phyloP scores from a whole-genome alignment of 2,113 vertebrate species.

The Gadus macrocephalus region DNA sequence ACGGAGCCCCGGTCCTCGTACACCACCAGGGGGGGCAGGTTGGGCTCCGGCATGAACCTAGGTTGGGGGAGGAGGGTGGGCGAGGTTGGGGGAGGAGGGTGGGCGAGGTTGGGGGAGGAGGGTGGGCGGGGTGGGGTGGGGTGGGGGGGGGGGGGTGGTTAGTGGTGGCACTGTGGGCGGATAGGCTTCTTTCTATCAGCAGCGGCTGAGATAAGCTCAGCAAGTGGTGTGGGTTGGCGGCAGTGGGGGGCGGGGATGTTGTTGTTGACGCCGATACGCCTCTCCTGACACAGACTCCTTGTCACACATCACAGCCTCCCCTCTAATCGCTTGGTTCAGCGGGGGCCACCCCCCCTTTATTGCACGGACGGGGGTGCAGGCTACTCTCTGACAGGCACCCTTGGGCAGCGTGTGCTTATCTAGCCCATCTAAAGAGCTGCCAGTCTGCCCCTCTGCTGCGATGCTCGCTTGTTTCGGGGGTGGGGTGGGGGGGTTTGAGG shows the following conservation, averaged over 20 bases:
- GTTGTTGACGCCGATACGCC: constrained; percentile 13
- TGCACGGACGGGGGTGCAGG: neutral
- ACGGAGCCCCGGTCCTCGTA: constrained; percentile 77
- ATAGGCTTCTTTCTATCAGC: constrained; percentile 27
- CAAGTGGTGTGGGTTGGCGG: constrained; percentile 1
- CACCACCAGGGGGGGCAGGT: constrained; percentile 91
- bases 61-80: neutral
- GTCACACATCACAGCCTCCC: constrained; percentile 8
- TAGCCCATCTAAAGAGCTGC: constrained; percentile 18
- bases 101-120: constrained; percentile 65
- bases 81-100: constrained; percentile 59
- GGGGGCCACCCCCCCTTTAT: neutral
- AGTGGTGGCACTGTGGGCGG: too few relatives aligned
- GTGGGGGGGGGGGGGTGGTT: constrained; percentile 60
- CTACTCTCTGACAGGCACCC: neutral
- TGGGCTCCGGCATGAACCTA: constrained; percentile 98
- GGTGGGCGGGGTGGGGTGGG: neutral
- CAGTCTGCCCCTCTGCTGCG: constrained; percentile 5
- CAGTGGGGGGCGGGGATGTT: constrained; percentile 23
- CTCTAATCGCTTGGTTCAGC: too few relatives aligned
- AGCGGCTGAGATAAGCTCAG: constrained; percentile 18
- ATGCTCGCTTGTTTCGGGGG: neutral
- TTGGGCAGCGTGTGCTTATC: constrained; percentile 18
- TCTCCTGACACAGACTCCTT: constrained; percentile 24
- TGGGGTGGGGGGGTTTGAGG: neutral